These are phyloP conservation scores for Netelia inedita DNA, from an alignment of 2,888 invertebrate species.

Conservation along the genomic window DNA sequence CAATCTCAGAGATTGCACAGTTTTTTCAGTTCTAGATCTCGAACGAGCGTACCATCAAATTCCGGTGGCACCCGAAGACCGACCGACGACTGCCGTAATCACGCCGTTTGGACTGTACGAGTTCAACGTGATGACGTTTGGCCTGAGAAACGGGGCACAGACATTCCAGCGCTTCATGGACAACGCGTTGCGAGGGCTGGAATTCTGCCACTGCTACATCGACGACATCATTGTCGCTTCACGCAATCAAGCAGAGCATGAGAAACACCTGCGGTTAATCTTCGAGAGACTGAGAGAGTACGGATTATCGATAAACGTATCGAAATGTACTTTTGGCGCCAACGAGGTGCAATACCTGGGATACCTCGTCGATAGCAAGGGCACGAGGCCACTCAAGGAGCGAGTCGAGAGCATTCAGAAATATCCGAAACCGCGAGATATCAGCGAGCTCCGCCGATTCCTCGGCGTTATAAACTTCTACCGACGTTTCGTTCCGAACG, in stretches of 20 bases:
- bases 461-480: constrained; percentile 2
- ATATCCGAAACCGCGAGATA: constrained; percentile 8
- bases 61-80: constrained; percentile 69
- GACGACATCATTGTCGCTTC: constrained; percentile 48
- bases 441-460: constrained; percentile 22
- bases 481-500: constrained; percentile 6
- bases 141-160: constrained; percentile 72
- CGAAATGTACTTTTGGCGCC: constrained; percentile 32
- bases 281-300: constrained; percentile 21
- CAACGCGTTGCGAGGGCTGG: constrained; percentile 9
- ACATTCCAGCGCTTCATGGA: constrained; percentile 61
- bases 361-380: background rate
- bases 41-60: constrained; percentile 62
- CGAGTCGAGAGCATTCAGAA: constrained; percentile 19
- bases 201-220: constrained; percentile 29
- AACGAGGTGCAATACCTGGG: constrained; percentile 29
- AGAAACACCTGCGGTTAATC: constrained; percentile 19
- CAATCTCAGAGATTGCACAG: constrained; percentile 2
- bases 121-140: constrained; percentile 68
- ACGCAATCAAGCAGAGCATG: background rate
- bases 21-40: constrained; percentile 62
- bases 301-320: constrained; percentile 30
- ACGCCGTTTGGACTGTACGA: constrained; percentile 76
- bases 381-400: constrained; percentile 29
- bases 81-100: constrained; percentile 75